phyloP scores from a whole-genome alignment of 2,113 vertebrate genomes.

The Anolis sagrei region DNA sequence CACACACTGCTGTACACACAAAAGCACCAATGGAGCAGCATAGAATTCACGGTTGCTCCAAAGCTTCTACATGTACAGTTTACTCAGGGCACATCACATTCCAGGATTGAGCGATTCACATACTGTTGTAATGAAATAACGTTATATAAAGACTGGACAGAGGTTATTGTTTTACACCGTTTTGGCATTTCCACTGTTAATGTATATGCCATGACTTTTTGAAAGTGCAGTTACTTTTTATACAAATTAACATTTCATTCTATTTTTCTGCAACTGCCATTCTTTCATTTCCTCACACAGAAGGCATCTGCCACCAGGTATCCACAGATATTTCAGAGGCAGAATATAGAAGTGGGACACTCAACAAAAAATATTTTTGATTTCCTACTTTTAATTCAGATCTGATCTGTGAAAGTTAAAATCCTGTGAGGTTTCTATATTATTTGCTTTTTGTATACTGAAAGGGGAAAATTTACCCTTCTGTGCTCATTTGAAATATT shows the following conservation, averaged over 20 bases:
- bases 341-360: constrained; percentile 7
- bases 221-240: constrained; percentile 24
- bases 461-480: background rate
- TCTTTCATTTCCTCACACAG: background rate
- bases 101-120: background rate
- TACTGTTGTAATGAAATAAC: background rate
- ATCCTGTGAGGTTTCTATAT: background rate
- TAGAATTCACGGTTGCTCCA: background rate
- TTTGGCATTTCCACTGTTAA: constrained; percentile 22
- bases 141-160: background rate
- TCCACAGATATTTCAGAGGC: constrained; percentile 15
- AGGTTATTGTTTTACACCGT: background rate
- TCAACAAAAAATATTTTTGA: constrained; percentile 12
- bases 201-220: background rate
- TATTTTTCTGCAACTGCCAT: background rate
- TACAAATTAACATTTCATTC: background rate
- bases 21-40: background rate
- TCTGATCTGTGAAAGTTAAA: constrained; percentile 2
- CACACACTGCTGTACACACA: background rate
- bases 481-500: constrained; percentile 7
- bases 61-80: background rate
- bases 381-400: constrained; percentile 8
- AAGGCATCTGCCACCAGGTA: background rate
- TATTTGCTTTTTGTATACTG: background rate
- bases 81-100: background rate